Conservation (phyloP, 2,888 invertebrate species). For the Agrilus biguttatus region DNA sequence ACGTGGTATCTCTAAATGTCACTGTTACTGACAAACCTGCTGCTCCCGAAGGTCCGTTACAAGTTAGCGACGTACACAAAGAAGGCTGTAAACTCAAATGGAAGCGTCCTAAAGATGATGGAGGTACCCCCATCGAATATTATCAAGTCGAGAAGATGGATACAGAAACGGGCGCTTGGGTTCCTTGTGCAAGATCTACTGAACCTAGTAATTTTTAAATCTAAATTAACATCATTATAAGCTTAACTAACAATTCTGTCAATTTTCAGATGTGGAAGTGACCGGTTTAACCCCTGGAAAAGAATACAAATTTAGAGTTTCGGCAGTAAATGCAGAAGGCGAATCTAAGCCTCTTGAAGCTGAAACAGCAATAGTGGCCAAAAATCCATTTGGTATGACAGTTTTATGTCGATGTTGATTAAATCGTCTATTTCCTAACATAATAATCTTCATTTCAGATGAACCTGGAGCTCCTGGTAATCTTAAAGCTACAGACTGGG, state of each 20-base stretch:
- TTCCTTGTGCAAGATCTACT: conserved; percentile 69
- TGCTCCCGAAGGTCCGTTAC: conserved; percentile 79
- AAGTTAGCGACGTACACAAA: conserved; percentile 79
- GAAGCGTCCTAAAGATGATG: conserved; percentile 91
- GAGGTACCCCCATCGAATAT: conserved; percentile 86
- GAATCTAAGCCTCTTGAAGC: conserved; percentile 87
- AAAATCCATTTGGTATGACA: conserved; percentile 79
- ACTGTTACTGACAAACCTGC: conserved; percentile 77
- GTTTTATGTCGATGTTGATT: not conserved
- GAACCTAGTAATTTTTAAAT: conserved; percentile 49
- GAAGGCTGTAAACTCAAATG: conserved; percentile 90
- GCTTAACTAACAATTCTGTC: conserved; percentile 5
- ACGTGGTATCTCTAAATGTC: conserved; percentile 67
- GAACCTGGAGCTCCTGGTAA: conserved; percentile 81
- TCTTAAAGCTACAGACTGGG: conserved; percentile 84
- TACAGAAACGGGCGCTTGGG: conserved; percentile 77
- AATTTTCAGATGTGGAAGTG: conserved; percentile 52
- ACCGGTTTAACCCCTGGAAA: conserved; percentile 76
- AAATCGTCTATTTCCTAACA: not conserved
- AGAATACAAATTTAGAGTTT: conserved; percentile 91
- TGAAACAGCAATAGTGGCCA: conserved; percentile 76
- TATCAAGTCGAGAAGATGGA: conserved; percentile 95
- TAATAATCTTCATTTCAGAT: conserved; percentile 33
- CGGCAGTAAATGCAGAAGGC: conserved; percentile 91
- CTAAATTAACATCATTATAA: not conserved